A percentile compares a stretch with the other conserved stretches of the same genome.
These are phyloP conservation scores for Dreissena rostriformis DNA, from an alignment of 1,140 invertebrate species.

Conservation along the genomic window DNA sequence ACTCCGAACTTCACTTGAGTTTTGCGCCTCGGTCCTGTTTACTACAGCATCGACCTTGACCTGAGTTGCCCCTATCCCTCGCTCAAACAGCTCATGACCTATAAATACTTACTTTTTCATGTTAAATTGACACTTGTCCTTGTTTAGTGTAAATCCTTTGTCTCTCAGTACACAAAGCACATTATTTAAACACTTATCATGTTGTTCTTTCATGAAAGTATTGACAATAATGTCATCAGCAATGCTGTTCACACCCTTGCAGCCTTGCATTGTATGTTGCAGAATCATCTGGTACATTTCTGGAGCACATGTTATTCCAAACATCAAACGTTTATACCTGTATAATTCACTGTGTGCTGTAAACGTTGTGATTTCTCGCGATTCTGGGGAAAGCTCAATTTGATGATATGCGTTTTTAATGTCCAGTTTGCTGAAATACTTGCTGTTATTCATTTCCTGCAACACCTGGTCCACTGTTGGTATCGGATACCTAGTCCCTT, in stretches of 20 bases:
- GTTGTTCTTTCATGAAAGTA: background rate
- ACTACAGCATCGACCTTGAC: constrained; percentile 40
- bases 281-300: constrained; percentile 15
- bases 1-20: constrained; percentile 46
- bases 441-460: constrained; percentile 57
- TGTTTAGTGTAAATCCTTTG: constrained; percentile 51
- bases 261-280: background rate
- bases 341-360: background rate
- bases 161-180: constrained; percentile 2
- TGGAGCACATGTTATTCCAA: constrained; percentile 17
- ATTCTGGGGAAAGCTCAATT: constrained; percentile 56
- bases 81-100: constrained; percentile 48
- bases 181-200: background rate
- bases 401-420: constrained; percentile 64
- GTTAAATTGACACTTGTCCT: constrained; percentile 44
- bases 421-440: constrained; percentile 65
- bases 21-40: constrained; percentile 12
- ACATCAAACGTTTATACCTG: background rate
- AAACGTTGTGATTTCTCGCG: constrained; percentile 30
- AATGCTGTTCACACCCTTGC: background rate
- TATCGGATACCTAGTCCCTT: constrained; percentile 48
- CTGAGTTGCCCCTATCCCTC: constrained; percentile 37
- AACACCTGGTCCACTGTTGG: constrained; percentile 71
- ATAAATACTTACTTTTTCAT: constrained; percentile 52
- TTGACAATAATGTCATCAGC: constrained; percentile 8